Evolutionary conservation across 2,888 invertebrate genomes (phyloP).

Genomic region (Gymnosoma rotundatum): DNA sequence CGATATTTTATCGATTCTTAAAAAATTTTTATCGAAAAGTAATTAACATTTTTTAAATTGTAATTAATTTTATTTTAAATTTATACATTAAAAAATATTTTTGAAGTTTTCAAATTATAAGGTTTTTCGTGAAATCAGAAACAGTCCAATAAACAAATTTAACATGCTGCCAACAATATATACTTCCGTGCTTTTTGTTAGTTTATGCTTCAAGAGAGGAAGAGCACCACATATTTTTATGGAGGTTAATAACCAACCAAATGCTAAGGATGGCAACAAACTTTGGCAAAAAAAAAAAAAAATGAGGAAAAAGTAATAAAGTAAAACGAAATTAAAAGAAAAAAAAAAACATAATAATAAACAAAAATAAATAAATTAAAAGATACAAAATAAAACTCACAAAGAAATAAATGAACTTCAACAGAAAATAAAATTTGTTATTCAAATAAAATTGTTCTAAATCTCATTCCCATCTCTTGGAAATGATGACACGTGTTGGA

Average conservation of each 20-base stretch:
- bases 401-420: neutral
- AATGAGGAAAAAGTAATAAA: slow-evolving; percentile 21
- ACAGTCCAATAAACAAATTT: too few relatives aligned
- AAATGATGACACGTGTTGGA: slow-evolving; percentile 63
- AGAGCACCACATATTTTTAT: neutral
- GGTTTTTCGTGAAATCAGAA: too few relatives aligned
- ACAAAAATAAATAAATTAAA: neutral
- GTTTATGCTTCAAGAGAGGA: neutral
- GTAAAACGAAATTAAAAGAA: slow-evolving; percentile 1
- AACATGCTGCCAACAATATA: neutral
- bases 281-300: slow-evolving; percentile 26
- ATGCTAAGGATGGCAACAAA: slow-evolving; percentile 49
- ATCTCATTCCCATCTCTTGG: slow-evolving; percentile 14
- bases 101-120: too few relatives aligned
- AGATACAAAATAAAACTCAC: neutral
- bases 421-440: slow-evolving; percentile 33
- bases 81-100: too few relatives aligned
- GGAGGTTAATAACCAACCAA: slow-evolving; percentile 53
- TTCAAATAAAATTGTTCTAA: slow-evolving; percentile 22
- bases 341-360: neutral
- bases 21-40: too few relatives aligned
- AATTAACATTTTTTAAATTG: too few relatives aligned
- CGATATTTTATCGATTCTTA: neutral
- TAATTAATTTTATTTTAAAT: too few relatives aligned
- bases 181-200: neutral